These are phyloP conservation scores for Xenus cinereus DNA, from an alignment of 2,113 vertebrate species.

Conservation along the genomic window DNA sequence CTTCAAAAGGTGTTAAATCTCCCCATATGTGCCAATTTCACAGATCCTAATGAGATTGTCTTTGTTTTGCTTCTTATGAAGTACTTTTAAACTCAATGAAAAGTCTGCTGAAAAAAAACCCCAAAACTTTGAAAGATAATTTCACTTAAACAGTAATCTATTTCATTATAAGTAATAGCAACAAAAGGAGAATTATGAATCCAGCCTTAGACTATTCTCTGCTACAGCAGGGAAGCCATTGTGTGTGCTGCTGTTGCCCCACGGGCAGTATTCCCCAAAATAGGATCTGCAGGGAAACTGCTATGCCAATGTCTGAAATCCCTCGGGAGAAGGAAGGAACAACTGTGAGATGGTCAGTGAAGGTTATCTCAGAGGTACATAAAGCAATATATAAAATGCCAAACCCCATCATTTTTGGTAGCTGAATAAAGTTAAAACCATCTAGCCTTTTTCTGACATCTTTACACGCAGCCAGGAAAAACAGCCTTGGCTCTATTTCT, in stretches of 20 bases:
- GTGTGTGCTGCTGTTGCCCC: background rate
- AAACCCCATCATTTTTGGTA: background rate
- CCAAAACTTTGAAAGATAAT: background rate
- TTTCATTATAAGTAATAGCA: background rate
- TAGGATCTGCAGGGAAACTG: background rate
- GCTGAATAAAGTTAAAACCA: background rate
- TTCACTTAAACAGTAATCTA: background rate
- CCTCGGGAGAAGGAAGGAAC: background rate
- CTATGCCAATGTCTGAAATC: background rate
- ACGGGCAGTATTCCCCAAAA: background rate
- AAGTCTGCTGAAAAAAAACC: background rate
- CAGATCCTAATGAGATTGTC: background rate
- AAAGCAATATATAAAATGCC: background rate
- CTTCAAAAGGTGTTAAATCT: background rate
- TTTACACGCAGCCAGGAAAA: background rate
- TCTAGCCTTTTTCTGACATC: background rate
- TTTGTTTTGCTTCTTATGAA: background rate
- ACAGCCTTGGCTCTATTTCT: background rate
- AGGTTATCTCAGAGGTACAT: background rate
- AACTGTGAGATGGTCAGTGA: background rate
- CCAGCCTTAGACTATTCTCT: background rate
- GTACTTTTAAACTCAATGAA: background rate
- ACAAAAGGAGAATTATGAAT: background rate
- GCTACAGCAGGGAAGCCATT: background rate
- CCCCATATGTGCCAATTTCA: background rate